These are phyloP conservation scores for Darevskia mixta DNA, from an alignment of 2,797 vertebrate species.

Conservation along the genomic window DNA sequence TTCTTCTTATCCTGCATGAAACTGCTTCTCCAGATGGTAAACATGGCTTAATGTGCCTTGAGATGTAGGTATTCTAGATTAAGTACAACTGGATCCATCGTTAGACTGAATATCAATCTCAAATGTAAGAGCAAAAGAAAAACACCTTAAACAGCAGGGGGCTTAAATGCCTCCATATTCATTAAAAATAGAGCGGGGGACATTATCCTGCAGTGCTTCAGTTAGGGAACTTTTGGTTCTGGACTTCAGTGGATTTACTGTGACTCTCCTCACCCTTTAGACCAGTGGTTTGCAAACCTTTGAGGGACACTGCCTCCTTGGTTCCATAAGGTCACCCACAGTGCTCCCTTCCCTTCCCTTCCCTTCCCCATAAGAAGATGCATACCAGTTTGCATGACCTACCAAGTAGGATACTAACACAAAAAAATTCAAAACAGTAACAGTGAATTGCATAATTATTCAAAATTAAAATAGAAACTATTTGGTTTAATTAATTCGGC, in stretches of 20 bases:
- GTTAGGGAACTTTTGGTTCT: not conserved
- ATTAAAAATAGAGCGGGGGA: not conserved
- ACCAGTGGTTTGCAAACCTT: too few relatives aligned
- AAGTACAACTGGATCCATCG: not conserved
- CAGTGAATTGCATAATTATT: too few relatives aligned
- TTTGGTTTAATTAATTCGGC: too few relatives aligned
- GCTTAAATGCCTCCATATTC: not conserved
- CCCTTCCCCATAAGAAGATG: too few relatives aligned
- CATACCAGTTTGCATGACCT: too few relatives aligned
- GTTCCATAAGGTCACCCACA: too few relatives aligned
- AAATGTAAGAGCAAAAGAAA: not conserved
- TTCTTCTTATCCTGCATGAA: not conserved
- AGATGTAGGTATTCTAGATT: not conserved
- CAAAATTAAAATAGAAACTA: too few relatives aligned
- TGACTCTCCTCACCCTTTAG: too few relatives aligned
- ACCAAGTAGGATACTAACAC: too few relatives aligned
- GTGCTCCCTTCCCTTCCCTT: too few relatives aligned
- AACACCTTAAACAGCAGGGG: not conserved
- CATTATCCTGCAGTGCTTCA: not conserved
- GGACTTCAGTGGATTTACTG: not conserved
- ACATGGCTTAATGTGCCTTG: not conserved
- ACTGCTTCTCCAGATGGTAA: constrained; percentile 13
- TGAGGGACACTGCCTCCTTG: too few relatives aligned
- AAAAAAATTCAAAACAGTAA: too few relatives aligned
- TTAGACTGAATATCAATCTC: not conserved